phyloP scores from a whole-genome alignment of 2,797 vertebrate species.

The Brotula barbata region DNA sequence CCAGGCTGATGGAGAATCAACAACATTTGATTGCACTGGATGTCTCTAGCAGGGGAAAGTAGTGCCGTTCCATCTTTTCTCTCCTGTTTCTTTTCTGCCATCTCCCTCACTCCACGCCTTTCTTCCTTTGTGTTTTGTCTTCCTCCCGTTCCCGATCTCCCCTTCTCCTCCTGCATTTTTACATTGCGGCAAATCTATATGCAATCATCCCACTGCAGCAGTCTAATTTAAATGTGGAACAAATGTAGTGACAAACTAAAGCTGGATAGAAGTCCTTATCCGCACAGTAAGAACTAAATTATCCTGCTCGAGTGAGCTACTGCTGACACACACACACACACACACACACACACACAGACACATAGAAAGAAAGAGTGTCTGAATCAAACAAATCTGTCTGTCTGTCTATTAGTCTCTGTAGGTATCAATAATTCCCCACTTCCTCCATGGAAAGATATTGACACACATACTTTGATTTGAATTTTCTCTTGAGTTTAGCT shows the following conservation, averaged over 20 bases:
- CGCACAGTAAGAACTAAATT: constrained; percentile 72
- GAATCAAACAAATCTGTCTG: constrained; percentile 62
- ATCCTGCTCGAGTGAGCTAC: constrained; percentile 73
- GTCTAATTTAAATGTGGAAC: constrained; percentile 75
- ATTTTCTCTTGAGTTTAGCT: constrained; percentile 23
- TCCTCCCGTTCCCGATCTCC: constrained; percentile 8
- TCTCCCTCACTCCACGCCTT: constrained; percentile 8
- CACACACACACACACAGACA: constrained; percentile 49
- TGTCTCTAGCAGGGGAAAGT: constrained; percentile 71
- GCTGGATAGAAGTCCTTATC: constrained; percentile 75
- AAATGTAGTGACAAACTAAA: constrained; percentile 75
- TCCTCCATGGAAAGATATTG: constrained; percentile 50
- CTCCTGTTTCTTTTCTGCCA: constrained; percentile 9
- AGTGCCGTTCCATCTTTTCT: constrained; percentile 65
- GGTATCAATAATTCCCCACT: constrained; percentile 62
- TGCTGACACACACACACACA: constrained; percentile 58
- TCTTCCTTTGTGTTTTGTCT: constrained; percentile 6
- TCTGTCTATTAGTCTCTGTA: constrained; percentile 60
- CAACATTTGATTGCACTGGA: constrained; percentile 70
- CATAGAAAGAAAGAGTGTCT: constrained; percentile 25
- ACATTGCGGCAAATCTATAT: constrained; percentile 60
- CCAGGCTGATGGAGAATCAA: constrained; percentile 66
- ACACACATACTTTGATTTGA: constrained; percentile 41
- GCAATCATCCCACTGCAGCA: constrained; percentile 71
- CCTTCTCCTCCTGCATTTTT: constrained; percentile 16